Evolutionary conservation across 2,888 invertebrate species (phyloP), one percentile per base, ranked within the genome.

Genomic region (Drosophila anceps): DNA sequence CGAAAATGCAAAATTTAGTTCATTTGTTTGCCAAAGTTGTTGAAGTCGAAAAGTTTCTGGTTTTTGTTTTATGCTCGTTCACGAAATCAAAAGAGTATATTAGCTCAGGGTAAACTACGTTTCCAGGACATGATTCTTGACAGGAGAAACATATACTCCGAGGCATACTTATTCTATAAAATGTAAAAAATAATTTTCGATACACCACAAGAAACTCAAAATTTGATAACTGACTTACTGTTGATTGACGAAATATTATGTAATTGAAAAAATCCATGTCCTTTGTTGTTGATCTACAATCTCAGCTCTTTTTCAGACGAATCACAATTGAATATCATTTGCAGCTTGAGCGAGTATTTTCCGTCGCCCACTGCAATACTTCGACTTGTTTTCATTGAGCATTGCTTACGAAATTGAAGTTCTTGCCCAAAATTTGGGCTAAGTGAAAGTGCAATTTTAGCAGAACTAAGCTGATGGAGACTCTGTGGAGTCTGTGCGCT

Each of bases 371-470:
- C 24, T 27, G 44, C 24, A 41, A 18, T 10, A 18, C 20, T 27
- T 48, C n/a, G 27, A n/a, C 18, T 33, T 12, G 1, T 35, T 35
- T 35, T 79, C 68, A 53, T 51, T 67, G 33, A 46, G 43, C 51
- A 62, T 55, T 74, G 57, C 63, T 66, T 58, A 43, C 46, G 63
- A 65, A 72, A 68, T 72, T 27, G 64, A 46, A 46, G 57, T 46
- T 58, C 55, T 61, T 31, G 66, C 59, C 10, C 63, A 68, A 73
- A 75, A 79, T 79, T 79, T 73, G 63, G 73, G 83, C 80, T 83
- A 82, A 83, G 81, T 83, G 81, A 83, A 83, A 83, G 81, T 81
- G 81, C 80, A 70, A 76, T 76, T 81, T 76, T 27, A 57, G 29
- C 13, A 63, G 24, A 50, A 18, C 35, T 57, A 33, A 54, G 24